Base-by-base conservation (phyloP, 2,888 invertebrate genomes). In the Stenodera caucasica region DNA sequence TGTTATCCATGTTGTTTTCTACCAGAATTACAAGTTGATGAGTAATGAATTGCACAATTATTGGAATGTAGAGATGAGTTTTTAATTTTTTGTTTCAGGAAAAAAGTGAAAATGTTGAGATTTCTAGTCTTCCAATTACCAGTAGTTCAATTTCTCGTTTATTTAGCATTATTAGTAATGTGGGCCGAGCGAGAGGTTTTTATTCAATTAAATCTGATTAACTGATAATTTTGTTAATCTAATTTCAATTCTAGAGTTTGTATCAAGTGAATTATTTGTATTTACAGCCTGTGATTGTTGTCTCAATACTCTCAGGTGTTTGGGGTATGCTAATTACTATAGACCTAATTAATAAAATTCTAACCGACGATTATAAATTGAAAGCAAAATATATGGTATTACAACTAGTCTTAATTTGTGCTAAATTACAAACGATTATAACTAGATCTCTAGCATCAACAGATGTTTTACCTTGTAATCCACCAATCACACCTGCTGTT, bases 1-100 rank as follows among this genome's bases (percentile, higher is more conserved):
- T 90, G 90, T 73, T 89, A 87, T 87, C 90, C 90, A 0, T 88
- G 88, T 71, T 88, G 87, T 69, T 78, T 74, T 51, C 75, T 90
- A 59, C 89, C 89, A 0, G 79, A 81, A 37, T 82, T 85, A 0
- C 80, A 81, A 57, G 79, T 88, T 21, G 81, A 82, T 62, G 85
- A 84, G 88, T 88, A 79, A 67, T 76, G 55, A n/a, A n/a, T 32
- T 21, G 29, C 26, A 51, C 15, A 26, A 32, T 26, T 40, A 61
- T 53, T 50, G 45, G 29, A 37, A 35, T 53, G 23, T 50, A 30
- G 14, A 32, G 7, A 11, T 26, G 11, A 59, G 45, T 29, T 32
- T 21, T 53, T 37, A 18, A 33, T 55, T 30, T 53, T 69, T 64
- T 63, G 49, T 83, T 84, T 57, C 81, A 88, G 88, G 69, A 81